Evolutionary conservation across 2,113 vertebrate genomes (phyloP), one percentile per base, ranked within the genome.

Genomic region (Catharus fuscescens): DNA sequence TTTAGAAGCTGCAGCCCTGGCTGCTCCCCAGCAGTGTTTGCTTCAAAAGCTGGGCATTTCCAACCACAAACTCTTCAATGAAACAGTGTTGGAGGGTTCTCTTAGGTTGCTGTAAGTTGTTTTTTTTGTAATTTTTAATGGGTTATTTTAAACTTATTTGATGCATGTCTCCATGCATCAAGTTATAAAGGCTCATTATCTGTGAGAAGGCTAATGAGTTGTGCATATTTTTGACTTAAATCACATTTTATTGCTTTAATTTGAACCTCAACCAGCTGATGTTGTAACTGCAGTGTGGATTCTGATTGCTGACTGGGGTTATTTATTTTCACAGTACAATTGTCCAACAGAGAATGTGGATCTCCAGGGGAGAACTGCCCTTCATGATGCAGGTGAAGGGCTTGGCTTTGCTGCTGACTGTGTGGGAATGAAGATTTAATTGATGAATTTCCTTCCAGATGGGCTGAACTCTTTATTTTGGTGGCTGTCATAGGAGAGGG

Each of bases 281-380:
- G 52, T 12, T 80, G 61, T 26, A 18, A 84, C 40, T 57, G 53
- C 40, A 29, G 1, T 6, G 42, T 85, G 40, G 50, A 36, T 59
- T 45, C 10, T 54, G 11, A 10, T 0, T 65, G 50, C 5, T 82
- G 13, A 80, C 13, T 1, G 13, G 31, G 18, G 5, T 69, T 80
- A 5, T 28, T 83, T 95, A 80, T 96, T 96, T 93, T 94, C 81
- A 91, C 96, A 99, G 99, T 99, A 99, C 96, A 99, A 98, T 45
- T 99, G 99, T 95, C 99, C 99, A 9, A 99, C 99, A 5, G 99
- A 99, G 91, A 99, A 99, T 12, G 98, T 98, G 93, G 99, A 99
- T 97, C 98, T 99, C 31, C 99, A 99, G 79, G 99, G 99, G 42
- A 98, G 99, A 93, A 99, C 99, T 2, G 99, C 99, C 38, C 98